Conservation (phyloP, 2,888 invertebrate species). For the Drosophila testacea region DNA sequence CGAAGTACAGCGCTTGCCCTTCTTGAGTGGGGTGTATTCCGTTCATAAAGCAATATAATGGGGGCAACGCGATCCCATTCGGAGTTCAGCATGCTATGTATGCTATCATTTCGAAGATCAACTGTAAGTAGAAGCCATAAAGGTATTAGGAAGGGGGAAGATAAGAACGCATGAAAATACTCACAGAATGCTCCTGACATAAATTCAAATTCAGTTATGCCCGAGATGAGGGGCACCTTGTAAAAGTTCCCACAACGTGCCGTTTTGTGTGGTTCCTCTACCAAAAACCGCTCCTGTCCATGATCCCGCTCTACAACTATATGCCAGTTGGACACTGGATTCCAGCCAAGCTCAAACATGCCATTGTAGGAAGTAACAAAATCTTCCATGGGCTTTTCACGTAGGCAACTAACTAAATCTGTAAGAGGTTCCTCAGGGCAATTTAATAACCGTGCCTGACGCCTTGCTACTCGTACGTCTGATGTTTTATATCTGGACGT, state of each 20-base stretch:
- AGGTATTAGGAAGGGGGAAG: too few relatives aligned
- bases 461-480: slow-evolving; percentile 87
- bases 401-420: slow-evolving; percentile 87
- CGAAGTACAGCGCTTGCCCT: slow-evolving; percentile 70
- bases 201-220: slow-evolving; percentile 89
- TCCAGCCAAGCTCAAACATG: slow-evolving; percentile 82
- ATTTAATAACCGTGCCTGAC: slow-evolving; percentile 87
- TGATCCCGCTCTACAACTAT: slow-evolving; percentile 89
- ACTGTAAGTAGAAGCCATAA: slow-evolving; percentile 23
- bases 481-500: slow-evolving; percentile 86
- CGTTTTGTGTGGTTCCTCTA: slow-evolving; percentile 87
- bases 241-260: slow-evolving; percentile 87
- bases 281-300: slow-evolving; percentile 88
- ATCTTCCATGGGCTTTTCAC: slow-evolving; percentile 78
- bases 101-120: slow-evolving; percentile 86
- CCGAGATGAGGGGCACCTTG: slow-evolving; percentile 88
- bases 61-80: slow-evolving; percentile 77
- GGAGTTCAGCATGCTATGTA: slow-evolving; percentile 71
- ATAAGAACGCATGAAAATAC: slow-evolving; percentile 13
- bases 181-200: slow-evolving; percentile 86
- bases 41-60: slow-evolving; percentile 84
- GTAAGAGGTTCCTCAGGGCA: slow-evolving; percentile 86
- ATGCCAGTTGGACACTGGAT: slow-evolving; percentile 86
- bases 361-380: slow-evolving; percentile 67
- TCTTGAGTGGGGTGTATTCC: slow-evolving; percentile 80